Evolutionary conservation across 2,888 invertebrate genomes (phyloP), one percentile per base, ranked within the genome.

Genomic region (Tetheella fluctuosa): DNA sequence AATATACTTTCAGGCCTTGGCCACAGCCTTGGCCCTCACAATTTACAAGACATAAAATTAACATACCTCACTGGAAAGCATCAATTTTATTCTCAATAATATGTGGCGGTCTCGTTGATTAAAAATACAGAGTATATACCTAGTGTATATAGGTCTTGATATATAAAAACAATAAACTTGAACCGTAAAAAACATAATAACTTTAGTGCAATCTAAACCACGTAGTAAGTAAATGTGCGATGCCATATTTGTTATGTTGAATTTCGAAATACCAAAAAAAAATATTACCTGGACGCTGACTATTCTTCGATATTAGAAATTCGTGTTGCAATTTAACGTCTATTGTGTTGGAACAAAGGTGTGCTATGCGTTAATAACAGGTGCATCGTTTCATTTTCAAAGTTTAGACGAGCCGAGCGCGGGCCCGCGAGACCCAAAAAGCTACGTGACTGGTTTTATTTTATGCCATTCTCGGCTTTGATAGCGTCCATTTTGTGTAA

Each of bases 271-370:
- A 84, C 84, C 84, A 69, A 60, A 48, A 48, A 48, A 30, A 48
- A 48, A 48, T 20, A 73, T 80, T 89, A 88, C 89, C 90, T 89
- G 69, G 74, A 70, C 70, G 76, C 76, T 77, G 81, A 70, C 80
- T 77, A 76, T 83, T 81, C 76, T 77, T 81, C 73, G 74, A 83
- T 86, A 81, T 85, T 84, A 90, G 85, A 90, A 90, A 88, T 90
- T 86, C 74, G 85, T 85, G 84, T 89, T 90, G 91, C 91, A 92
- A 91, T 92, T 91, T 89, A 85, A 84, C 78, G 81, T 83, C 89
- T 88, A 91, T 92, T 92, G 91, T 92, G 79, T 79, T 76, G 80
- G 88, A 90, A 91, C 90, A 91, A 91, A 91, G 85, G 88, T 81
- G 84, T 82, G 79, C 82, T 84, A 88, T 90, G 89, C 90, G 85